Percentiles rank a stretch among this genome's conserved stretches.
phyloP scores from a whole-genome alignment of 2,888 invertebrate genomes.

The Limnephilus lunatus region DNA sequence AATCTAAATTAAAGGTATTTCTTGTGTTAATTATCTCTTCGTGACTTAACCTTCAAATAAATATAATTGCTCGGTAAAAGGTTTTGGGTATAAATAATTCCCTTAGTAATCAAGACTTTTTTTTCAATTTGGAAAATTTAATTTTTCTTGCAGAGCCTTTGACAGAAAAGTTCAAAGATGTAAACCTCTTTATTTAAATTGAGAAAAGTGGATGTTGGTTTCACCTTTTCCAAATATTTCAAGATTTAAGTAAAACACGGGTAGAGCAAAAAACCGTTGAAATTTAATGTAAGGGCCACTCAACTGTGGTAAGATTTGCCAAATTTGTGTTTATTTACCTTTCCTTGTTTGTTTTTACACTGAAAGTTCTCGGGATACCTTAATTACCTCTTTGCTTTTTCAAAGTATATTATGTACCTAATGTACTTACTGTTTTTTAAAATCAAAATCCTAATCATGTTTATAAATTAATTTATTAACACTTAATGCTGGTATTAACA shows the following conservation, averaged over 20 bases:
- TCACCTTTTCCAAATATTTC: not conserved
- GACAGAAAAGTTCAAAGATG: not conserved
- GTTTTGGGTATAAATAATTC: not conserved
- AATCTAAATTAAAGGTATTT: no score
- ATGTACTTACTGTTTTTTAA: not conserved
- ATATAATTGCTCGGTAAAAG: not conserved
- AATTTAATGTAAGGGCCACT: not conserved
- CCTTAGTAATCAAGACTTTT: not conserved
- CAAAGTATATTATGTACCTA: no score
- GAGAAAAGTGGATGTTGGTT: not conserved
- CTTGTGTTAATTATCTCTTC: no score
- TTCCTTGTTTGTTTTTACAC: not conserved
- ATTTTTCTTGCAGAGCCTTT: no score
- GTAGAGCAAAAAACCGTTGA: not conserved
- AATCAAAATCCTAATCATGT: not conserved
- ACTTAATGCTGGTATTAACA: no score
- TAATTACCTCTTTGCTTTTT: not conserved
- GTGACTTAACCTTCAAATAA: not conserved
- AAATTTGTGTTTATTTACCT: not conserved
- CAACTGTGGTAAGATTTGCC: not conserved
- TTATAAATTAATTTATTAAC: no score
- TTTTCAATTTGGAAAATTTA: not conserved
- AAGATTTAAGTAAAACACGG: not conserved
- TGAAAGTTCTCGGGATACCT: not conserved
- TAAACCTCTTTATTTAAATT: not conserved